Percentiles rank a stretch among this genome's conserved stretches.
These are phyloP conservation scores for Microctenopoma stevenorrisi DNA, from an alignment of 2,797 vertebrate genomes.

Conservation along the genomic window DNA sequence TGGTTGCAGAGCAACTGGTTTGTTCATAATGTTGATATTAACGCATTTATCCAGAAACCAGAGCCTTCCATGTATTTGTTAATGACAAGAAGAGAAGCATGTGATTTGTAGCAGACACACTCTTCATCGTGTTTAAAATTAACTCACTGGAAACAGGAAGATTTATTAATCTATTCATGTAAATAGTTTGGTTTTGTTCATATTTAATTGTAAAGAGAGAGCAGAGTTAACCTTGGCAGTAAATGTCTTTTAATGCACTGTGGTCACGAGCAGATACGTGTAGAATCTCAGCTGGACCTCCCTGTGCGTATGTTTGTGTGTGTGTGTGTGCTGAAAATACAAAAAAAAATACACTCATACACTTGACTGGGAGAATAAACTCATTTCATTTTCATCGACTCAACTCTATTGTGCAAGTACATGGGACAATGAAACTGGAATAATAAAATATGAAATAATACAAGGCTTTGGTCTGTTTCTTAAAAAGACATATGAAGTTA, in stretches of 20 bases:
- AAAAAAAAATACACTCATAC: conserved; percentile 12
- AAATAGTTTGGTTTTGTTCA: conserved; percentile 80
- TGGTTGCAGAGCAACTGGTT: conserved; percentile 92
- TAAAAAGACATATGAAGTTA: background rate
- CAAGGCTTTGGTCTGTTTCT: conserved; percentile 21
- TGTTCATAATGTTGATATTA: conserved; percentile 84
- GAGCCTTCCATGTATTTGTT: conserved; percentile 78
- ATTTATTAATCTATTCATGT: conserved; percentile 76
- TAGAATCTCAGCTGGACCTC: conserved; percentile 64
- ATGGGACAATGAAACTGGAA: conserved; percentile 82
- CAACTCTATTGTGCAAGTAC: conserved; percentile 76
- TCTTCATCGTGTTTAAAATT: conserved; percentile 61
- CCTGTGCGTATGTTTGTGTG: conserved; percentile 39
- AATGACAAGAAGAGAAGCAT: conserved; percentile 60
- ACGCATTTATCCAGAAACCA: conserved; percentile 87
- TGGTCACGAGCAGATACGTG: conserved; percentile 57
- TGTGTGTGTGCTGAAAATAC: conserved; percentile 4
- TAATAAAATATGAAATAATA: conserved; percentile 72
- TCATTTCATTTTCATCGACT: conserved; percentile 61
- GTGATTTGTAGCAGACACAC: conserved; percentile 40
- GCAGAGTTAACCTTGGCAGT: conserved; percentile 52
- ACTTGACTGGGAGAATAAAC: conserved; percentile 47
- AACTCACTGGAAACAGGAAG: conserved; percentile 81
- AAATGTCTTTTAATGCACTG: conserved; percentile 69
- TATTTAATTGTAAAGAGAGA: conserved; percentile 83